A percentile compares a stretch with the other conserved stretches of the same genome.
These are phyloP conservation scores for Hirtodrosophila confusa DNA, from an alignment of 2,888 invertebrate species.

Conservation along the genomic window DNA sequence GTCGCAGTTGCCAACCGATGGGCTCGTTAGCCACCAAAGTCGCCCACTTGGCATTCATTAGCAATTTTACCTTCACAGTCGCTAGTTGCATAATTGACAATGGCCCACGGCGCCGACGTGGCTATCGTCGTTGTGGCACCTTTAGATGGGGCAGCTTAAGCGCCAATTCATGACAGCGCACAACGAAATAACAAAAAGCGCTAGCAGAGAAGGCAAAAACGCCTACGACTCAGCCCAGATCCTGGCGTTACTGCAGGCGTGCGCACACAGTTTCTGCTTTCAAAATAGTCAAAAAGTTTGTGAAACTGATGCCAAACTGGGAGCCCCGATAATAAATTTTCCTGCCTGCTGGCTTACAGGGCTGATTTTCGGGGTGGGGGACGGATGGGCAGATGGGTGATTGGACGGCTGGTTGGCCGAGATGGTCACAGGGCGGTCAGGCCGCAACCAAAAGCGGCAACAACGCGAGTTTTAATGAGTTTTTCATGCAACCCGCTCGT, in stretches of 20 bases:
- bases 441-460: constrained; percentile 48
- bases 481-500: constrained; percentile 67
- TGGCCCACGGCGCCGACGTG: constrained; percentile 50
- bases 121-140: constrained; percentile 33
- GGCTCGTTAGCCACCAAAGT: constrained; percentile 23
- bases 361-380: neutral
- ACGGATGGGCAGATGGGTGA: too few relatives aligned
- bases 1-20: constrained; percentile 25
- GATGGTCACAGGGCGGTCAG: neutral
- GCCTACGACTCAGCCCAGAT: constrained; percentile 24
- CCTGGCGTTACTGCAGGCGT: constrained; percentile 29
- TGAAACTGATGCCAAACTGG: constrained; percentile 76
- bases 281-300: constrained; percentile 72
- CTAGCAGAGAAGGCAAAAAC: constrained; percentile 23
- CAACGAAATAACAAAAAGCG: constrained; percentile 12
- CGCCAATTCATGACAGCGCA: constrained; percentile 62
- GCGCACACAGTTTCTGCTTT: constrained; percentile 36
- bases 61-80: constrained; percentile 71
- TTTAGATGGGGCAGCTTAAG: constrained; percentile 40
- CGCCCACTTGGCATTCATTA: constrained; percentile 75
- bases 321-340: constrained; percentile 76
- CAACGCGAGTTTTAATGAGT: constrained; percentile 77
- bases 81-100: constrained; percentile 75
- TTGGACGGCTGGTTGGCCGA: constrained; percentile 1
- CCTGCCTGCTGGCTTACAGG: constrained; percentile 40